Conservation (phyloP, 2,113 vertebrate genomes). For the Calyptommatus sinebrachiatus region DNA sequence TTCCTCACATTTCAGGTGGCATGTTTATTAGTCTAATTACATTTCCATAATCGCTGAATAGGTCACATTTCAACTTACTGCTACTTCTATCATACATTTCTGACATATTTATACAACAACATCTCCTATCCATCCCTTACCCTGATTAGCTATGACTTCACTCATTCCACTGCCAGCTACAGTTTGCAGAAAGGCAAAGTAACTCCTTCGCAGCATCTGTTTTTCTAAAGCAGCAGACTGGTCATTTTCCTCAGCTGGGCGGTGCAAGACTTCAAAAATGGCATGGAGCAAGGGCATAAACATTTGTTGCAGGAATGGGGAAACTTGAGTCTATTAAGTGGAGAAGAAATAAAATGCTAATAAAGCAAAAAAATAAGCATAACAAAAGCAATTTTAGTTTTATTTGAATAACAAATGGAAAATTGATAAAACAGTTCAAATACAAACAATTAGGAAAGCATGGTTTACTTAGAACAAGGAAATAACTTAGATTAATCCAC, state of each 20-base stretch:
- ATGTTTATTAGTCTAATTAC: no score
- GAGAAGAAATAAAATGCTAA: not conserved
- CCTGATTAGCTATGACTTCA: slow-evolving; percentile 94
- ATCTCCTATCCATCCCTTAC: slow-evolving; percentile 63
- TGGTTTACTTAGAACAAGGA: no score
- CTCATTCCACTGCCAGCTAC: slow-evolving; percentile 92
- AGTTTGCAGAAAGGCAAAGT: slow-evolving; percentile 94
- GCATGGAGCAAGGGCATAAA: slow-evolving; percentile 95
- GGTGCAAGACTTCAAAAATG: slow-evolving; percentile 91
- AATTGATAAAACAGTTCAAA: no score
- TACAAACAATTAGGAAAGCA: no score
- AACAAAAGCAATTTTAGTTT: no score
- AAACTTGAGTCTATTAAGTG: slow-evolving; percentile 85
- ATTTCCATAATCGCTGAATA: no score
- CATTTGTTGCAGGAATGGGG: slow-evolving; percentile 95
- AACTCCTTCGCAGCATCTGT: slow-evolving; percentile 94
- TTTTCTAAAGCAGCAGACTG: slow-evolving; percentile 95
- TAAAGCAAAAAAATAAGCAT: not conserved
- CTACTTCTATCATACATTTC: not conserved
- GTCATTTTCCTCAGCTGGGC: slow-evolving; percentile 96
- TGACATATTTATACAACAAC: not conserved
- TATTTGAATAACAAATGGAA: no score
- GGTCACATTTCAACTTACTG: not conserved
- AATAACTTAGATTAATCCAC: no score
- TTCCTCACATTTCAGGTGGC: no score